phyloP scores from a whole-genome alignment of 2,888 invertebrate genomes.

The Colostygia pectinataria region DNA sequence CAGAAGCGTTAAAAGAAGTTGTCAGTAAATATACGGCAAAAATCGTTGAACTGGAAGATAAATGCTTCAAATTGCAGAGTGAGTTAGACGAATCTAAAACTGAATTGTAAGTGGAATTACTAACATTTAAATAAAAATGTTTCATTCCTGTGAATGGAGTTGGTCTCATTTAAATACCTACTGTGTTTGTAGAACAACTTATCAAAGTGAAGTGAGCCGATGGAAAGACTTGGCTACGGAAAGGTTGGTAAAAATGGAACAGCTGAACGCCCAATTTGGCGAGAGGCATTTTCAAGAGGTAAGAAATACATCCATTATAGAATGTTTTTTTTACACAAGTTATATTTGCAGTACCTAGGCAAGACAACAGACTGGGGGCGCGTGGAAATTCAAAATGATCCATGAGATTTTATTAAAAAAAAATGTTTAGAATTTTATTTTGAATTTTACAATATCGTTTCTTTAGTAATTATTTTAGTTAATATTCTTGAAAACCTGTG shows the following conservation, averaged over 20 bases:
- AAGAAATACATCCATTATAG: not conserved
- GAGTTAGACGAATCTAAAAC: conserved; percentile 67
- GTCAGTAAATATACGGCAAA: conserved; percentile 69
- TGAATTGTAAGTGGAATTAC: conserved; percentile 71
- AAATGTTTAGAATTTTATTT: too few relatives aligned
- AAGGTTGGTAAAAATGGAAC: conserved; percentile 86
- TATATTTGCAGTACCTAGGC: too few relatives aligned
- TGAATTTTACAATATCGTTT: too few relatives aligned
- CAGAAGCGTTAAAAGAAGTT: conserved; percentile 56
- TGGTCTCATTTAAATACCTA: too few relatives aligned
- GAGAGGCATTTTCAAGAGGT: conserved; percentile 85
- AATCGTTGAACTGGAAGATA: conserved; percentile 66
- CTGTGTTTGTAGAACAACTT: conserved; percentile 51
- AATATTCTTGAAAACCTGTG: not conserved
- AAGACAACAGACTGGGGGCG: too few relatives aligned
- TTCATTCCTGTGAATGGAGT: too few relatives aligned
- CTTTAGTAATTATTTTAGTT: too few relatives aligned
- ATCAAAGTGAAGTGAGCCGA: conserved; percentile 72
- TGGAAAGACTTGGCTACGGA: conserved; percentile 88
- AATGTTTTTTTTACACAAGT: too few relatives aligned
- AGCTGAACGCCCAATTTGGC: conserved; percentile 81
- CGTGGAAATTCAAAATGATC: too few relatives aligned
- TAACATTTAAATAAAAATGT: too few relatives aligned
- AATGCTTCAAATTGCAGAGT: conserved; percentile 69
- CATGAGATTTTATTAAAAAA: too few relatives aligned